Conservation (phyloP, 2,113 vertebrate genomes). For the Machaerirhynchus nigripectus region DNA sequence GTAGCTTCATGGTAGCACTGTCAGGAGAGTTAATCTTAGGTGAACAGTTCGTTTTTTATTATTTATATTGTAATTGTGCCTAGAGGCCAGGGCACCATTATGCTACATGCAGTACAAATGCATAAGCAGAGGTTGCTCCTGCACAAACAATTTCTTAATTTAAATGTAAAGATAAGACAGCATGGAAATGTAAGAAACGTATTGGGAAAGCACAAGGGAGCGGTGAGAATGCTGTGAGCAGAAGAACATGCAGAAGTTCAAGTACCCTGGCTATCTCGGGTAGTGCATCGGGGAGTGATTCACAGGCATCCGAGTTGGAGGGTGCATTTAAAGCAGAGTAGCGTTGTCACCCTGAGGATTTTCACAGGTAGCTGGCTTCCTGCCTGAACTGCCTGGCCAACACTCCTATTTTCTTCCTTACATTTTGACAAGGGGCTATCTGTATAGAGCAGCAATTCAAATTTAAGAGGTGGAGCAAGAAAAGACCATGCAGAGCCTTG, state of each 20-base stretch:
- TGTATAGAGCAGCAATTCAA: neutral
- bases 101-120: neutral
- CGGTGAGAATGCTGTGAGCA: constrained; percentile 1
- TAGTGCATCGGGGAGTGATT: neutral
- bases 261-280: neutral
- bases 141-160: constrained; percentile 37
- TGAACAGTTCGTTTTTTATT: constrained; percentile 53
- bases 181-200: neutral
- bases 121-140: constrained; percentile 30
- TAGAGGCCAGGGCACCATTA: constrained; percentile 4
- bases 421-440: neutral
- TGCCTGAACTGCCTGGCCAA: neutral
- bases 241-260: neutral
- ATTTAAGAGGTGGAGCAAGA: neutral
- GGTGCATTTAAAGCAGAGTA: neutral
- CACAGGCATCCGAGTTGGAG: neutral
- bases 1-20: neutral
- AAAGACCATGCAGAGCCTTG: neutral
- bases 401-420: neutral
- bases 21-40: constrained; percentile 1
- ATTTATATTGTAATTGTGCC: constrained; percentile 36
- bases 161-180: constrained; percentile 31
- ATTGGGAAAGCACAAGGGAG: constrained; percentile 32
- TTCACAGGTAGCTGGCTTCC: neutral
- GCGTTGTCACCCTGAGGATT: neutral